Evolutionary conservation across 2,113 vertebrate genomes (phyloP), one percentile per base, ranked within the genome.

Genomic region (Megalops atlanticus): DNA sequence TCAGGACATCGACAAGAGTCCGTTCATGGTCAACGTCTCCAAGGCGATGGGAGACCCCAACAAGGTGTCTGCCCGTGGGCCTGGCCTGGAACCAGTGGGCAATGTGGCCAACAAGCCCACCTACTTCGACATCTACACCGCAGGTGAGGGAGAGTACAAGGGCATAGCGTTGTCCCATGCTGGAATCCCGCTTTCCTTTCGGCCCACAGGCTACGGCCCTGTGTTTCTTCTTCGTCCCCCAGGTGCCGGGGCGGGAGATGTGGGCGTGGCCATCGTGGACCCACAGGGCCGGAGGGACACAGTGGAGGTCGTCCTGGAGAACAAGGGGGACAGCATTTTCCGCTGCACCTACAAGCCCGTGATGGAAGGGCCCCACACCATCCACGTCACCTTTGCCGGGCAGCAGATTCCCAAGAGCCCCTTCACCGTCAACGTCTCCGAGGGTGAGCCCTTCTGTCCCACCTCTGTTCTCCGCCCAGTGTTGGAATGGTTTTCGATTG

Each of bases 51-150:
- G 97, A 0, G 97, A 99, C 1, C 94, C 98, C 69, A 95, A 43
- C 90, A 99, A 99, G 85, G 98, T 99, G 39, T 95, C 97, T 0
- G 98, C 98, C 0, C 93, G 95, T 0, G 98, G 98, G 24, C 98
- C 98, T 0, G 98, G 98, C 75, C 89, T 99, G 85, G 97, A 99
- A 24, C 91, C 96, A 0, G 89, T 92, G 0, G 98, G 98, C 82
- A 98, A 98, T 0, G 93, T 98, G 82, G 96, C 96, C 73, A 95
- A 97, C 92, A 99, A 99, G 81, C 90, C 96, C 86, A 99, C 97
- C 54, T 97, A 98, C 91, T 99, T 99, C 49, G 98, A 99, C 91
- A 99, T 99, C 91, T 99, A 97, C 87, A 99, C 98, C 0, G 97
- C 98, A 74, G 98, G 97, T 99, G 87, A 86, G 84, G 47, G 40